These are phyloP conservation scores for Myiotriccus ornatus DNA, from an alignment of 2,797 vertebrate genomes.

Conservation along the genomic window DNA sequence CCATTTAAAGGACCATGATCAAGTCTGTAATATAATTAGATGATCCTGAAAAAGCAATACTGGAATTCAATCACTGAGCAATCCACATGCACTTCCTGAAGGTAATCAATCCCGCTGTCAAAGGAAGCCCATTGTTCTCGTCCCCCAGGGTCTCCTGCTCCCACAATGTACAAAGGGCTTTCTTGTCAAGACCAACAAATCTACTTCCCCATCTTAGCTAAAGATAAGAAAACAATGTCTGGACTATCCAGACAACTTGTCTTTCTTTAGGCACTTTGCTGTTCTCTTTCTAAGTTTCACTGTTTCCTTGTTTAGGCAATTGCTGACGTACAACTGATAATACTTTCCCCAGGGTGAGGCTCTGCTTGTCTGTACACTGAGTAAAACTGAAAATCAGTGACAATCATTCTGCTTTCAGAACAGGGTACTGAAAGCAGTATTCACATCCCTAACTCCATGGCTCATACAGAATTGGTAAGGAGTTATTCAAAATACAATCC, in stretches of 20 bases:
- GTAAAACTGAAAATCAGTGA: not conserved
- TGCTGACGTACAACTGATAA: not conserved
- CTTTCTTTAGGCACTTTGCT: not conserved
- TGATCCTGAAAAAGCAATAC: conserved; percentile 41
- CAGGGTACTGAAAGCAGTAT: not conserved
- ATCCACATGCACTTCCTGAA: conserved; percentile 28
- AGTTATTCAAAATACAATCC: not conserved
- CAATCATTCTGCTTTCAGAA: not conserved
- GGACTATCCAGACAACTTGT: not conserved
- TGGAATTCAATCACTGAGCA: conserved; percentile 50
- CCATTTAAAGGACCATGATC: conserved; percentile 4
- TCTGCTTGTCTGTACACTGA: not conserved
- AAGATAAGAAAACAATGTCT: conserved; percentile 31
- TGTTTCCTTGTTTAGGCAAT: not conserved
- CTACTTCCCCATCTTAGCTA: conserved; percentile 4
- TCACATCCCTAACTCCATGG: not conserved
- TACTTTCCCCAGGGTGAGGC: not conserved
- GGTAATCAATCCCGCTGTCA: conserved; percentile 27
- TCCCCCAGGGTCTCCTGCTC: conserved; percentile 16
- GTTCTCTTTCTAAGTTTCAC: conserved; percentile 7
- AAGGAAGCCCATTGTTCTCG: conserved; percentile 39
- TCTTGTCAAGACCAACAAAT: conserved; percentile 32
- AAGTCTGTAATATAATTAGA: conserved; percentile 41
- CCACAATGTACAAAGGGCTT: conserved; percentile 1
- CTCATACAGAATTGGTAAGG: not conserved